phyloP scores from a whole-genome alignment of 2,888 invertebrate species.

The Alcis repandata region DNA sequence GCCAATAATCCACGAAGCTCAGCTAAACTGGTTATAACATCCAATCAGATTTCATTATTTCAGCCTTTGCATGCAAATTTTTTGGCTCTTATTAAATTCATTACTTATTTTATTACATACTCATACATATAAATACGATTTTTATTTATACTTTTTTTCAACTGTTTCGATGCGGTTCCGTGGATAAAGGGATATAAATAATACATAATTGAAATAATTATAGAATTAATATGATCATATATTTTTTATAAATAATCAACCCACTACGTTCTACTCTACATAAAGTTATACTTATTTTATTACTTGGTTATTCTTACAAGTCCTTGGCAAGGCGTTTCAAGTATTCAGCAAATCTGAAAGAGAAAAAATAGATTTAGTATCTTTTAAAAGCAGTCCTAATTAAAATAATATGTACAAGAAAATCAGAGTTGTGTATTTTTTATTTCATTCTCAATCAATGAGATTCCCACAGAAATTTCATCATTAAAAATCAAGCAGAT shows the following conservation, averaged over 20 bases:
- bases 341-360: not conserved
- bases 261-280: slow-evolving; percentile 1
- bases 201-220: not conserved
- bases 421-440: slow-evolving; percentile 65
- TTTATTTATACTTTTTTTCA: not conserved
- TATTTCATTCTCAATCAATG: slow-evolving; percentile 83
- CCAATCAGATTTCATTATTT: no score
- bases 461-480: slow-evolving; percentile 85
- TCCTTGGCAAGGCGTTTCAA: not conserved
- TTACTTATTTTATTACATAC: no score
- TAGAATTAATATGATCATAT: not conserved
- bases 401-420: not conserved
- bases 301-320: not conserved
- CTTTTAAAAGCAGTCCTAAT: not conserved
- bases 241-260: not conserved
- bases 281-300: not conserved
- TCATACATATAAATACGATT: no score
- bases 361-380: not conserved
- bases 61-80: no score
- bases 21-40: no score
- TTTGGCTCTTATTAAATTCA: no score
- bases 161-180: not conserved
- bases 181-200: not conserved
- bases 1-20: no score
- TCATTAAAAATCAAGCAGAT: slow-evolving; percentile 52